Percentiles rank a stretch among this genome's conserved stretches.
These are phyloP conservation scores for Crotalus horridus DNA, from an alignment of 2,113 vertebrate species.

Conservation along the genomic window DNA sequence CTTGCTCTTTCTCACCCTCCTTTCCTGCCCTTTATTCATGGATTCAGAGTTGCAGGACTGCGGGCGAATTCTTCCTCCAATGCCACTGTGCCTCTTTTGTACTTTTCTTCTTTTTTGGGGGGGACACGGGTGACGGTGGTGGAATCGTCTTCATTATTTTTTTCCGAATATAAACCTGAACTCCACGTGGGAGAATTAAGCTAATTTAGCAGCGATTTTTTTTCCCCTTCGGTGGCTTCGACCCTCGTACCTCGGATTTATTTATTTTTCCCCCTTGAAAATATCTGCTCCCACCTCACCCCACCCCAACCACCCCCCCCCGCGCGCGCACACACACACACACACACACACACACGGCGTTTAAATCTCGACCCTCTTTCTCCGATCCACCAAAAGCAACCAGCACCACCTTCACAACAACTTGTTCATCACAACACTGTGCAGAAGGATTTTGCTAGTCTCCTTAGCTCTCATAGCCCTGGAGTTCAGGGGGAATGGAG, in stretches of 20 bases:
- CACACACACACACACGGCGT: too few species aligned
- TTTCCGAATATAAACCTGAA: neutral
- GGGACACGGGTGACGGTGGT: fast-evolving
- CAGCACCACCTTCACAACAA: neutral
- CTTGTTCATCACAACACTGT: neutral
- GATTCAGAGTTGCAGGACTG: neutral
- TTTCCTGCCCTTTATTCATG: neutral
- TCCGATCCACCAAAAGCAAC: neutral
- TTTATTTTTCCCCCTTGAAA: neutral
- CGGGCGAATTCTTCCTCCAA: neutral
- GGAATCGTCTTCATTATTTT: neutral
- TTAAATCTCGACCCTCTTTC: neutral
- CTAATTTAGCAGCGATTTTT: neutral
- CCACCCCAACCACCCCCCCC: too few species aligned
- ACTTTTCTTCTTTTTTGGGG: neutral
- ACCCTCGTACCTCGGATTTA: neutral
- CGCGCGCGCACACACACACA: too few species aligned
- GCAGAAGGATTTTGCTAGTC: neutral
- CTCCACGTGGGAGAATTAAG: too few species aligned
- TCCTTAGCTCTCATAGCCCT: neutral
- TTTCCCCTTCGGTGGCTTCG: too few species aligned
- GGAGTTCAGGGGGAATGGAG: neutral
- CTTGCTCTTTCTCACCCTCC: neutral
- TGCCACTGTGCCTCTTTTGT: neutral
- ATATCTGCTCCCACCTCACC: too few species aligned